Evolutionary conservation across 37 sponge, comb jelly and placozoan species (phyloP), one percentile per base, ranked within the genome.

Genomic region (Bolinopsis microptera): DNA sequence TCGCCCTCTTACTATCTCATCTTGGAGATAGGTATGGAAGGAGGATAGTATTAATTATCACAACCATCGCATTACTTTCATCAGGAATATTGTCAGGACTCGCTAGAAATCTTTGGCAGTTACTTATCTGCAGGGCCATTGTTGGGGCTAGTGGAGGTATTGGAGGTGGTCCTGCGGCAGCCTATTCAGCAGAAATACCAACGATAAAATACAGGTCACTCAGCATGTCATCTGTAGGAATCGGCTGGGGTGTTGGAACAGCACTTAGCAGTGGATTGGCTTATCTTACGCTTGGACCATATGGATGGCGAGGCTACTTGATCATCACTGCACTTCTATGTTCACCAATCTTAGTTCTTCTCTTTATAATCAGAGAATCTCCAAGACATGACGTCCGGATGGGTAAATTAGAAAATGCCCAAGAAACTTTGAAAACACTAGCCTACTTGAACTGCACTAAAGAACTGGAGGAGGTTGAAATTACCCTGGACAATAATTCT

Each of bases 121-220:
- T 77, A 1, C 1, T 77, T 34, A 1, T 77, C 1, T 77, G 80
- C 35, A 1, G 80, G 3, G 80, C 33, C 9, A 1, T 77, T 21
- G 33, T 32, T 21, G 80, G 80, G 32, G 32, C 33, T 16, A 36
- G 80, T 8, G 32, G 18, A 32, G 80, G 80, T 1, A 31, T 77
- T 27, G 80, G 80, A 77, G 32, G 9, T 77, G 80, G 80, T 32
- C 80, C 80, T 28, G 33, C 80, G 18, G 32, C 80, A 16, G 36
- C 80, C 21, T 77, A 35, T 77, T 27, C 80, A 33, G 80, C 80
- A 33, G 80, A 1, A n/a, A n/a, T n/a, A n/a, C n/a, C n/a, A n/a
- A n/a, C n/a, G n/a, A n/a, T n/a, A n/a, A n/a, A n/a, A n/a, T n/a
- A n/a, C n/a, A n/a, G n/a, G n/a, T n/a, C n/a, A n/a, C n/a, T n/a